These are phyloP conservation scores for Cydia fagiglandana DNA, from an alignment of 1,140 invertebrate genomes.

Conservation along the genomic window DNA sequence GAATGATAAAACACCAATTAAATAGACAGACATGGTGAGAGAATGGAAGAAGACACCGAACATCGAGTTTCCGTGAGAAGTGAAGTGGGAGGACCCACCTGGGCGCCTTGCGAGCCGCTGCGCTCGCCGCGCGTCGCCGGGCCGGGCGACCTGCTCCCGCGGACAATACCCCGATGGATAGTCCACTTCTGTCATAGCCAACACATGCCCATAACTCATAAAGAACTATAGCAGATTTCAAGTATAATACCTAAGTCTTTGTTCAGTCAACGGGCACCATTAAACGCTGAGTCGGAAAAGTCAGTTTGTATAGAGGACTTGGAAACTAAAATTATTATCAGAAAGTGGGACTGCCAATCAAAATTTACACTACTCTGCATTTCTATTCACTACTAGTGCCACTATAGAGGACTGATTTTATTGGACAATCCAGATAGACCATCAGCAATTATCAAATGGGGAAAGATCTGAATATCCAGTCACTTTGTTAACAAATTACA, in stretches of 20 bases:
- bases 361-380: constrained; percentile 63
- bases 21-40: constrained; percentile 47
- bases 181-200: constrained; percentile 85
- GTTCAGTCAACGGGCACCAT: neutral
- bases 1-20: constrained; percentile 56
- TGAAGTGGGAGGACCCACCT: constrained; percentile 65
- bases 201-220: constrained; percentile 51
- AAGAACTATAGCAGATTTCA: constrained; percentile 15
- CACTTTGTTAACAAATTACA: constrained; percentile 22
- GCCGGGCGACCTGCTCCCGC: constrained; percentile 82
- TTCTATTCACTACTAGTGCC: constrained; percentile 59
- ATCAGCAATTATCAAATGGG: constrained; percentile 40
- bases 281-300: constrained; percentile 3
- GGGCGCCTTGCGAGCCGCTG: constrained; percentile 54
- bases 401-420: constrained; percentile 36
- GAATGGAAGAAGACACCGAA: constrained; percentile 62
- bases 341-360: constrained; percentile 23
- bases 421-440: constrained; percentile 77
- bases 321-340: neutral
- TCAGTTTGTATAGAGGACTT: constrained; percentile 3
- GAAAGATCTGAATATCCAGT: constrained; percentile 31
- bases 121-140: constrained; percentile 60
- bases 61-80: constrained; percentile 52
- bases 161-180: constrained; percentile 87
- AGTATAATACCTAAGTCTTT: constrained; percentile 17